Percentiles rank a stretch among this genome's conserved stretches.
These are phyloP conservation scores for Micropoecilia bifurca DNA, from an alignment of 2,797 vertebrate genomes.

Conservation along the genomic window DNA sequence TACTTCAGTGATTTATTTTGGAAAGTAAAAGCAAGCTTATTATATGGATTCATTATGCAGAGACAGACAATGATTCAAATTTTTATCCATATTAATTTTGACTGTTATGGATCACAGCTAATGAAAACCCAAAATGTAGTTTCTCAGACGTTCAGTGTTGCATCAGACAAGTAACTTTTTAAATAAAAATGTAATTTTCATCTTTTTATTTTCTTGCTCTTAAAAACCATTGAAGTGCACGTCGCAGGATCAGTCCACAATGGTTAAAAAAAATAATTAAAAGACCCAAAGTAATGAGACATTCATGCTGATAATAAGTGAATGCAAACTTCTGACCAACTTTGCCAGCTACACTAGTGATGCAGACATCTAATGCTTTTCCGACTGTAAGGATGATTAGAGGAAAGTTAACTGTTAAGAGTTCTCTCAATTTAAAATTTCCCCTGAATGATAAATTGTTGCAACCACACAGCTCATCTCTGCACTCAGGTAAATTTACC, in stretches of 20 bases:
- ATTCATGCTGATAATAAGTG: not conserved
- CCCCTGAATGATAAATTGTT: conserved; percentile 58
- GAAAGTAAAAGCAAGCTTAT: not conserved
- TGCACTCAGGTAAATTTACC: conserved; percentile 39
- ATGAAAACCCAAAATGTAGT: not conserved
- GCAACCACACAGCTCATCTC: conserved; percentile 19
- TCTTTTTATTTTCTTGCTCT: not conserved
- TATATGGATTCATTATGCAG: not conserved
- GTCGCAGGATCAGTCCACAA: no score
- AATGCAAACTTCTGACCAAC: not conserved
- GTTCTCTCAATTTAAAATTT: conserved; percentile 30
- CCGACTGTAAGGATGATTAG: conserved; percentile 33
- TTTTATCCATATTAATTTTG: not conserved
- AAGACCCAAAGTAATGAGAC: not conserved
- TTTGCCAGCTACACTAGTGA: conserved; percentile 14
- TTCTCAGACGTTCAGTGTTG: not conserved
- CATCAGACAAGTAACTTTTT: not conserved
- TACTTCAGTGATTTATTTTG: not conserved
- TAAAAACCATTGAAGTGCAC: not conserved
- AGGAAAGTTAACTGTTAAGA: conserved; percentile 37
- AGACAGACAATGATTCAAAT: not conserved
- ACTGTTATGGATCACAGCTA: not conserved
- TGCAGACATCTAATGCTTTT: conserved; percentile 41
- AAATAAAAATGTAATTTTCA: not conserved
- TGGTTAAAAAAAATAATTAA: not conserved